Conservation (phyloP, 2,113 vertebrate species). For the Alligator mississippiensis region DNA sequence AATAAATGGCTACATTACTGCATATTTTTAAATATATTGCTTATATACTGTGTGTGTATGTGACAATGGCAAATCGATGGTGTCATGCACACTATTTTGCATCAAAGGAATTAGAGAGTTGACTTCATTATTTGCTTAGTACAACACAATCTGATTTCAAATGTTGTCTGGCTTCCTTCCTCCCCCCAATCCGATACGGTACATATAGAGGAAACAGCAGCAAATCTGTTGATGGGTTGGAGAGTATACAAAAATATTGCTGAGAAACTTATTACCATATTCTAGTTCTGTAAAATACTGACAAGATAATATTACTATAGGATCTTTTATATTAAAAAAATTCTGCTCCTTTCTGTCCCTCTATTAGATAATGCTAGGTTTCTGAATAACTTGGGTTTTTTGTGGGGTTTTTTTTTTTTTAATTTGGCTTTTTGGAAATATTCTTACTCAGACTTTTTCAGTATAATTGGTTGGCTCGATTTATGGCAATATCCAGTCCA, state of each 20-base stretch:
- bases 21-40: too few species aligned
- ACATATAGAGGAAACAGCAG: background rate
- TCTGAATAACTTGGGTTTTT: background rate
- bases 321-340: background rate
- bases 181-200: too few species aligned
- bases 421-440: background rate
- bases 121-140: background rate
- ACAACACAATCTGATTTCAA: background rate
- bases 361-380: background rate
- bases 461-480: background rate
- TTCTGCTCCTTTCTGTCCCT: background rate
- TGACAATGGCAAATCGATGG: background rate
- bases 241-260: background rate
- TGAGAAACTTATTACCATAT: background rate
- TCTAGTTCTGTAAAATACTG: background rate
- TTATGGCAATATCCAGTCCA: background rate
- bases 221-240: background rate
- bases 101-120: background rate
- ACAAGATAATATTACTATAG: background rate
- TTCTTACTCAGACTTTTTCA: background rate
- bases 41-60: background rate
- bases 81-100: background rate
- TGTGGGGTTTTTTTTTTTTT: background rate
- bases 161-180: background rate
- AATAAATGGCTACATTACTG: background rate